Base-by-base conservation (phyloP, 2,113 vertebrate genomes). In the Mastomys coucha region DNA sequence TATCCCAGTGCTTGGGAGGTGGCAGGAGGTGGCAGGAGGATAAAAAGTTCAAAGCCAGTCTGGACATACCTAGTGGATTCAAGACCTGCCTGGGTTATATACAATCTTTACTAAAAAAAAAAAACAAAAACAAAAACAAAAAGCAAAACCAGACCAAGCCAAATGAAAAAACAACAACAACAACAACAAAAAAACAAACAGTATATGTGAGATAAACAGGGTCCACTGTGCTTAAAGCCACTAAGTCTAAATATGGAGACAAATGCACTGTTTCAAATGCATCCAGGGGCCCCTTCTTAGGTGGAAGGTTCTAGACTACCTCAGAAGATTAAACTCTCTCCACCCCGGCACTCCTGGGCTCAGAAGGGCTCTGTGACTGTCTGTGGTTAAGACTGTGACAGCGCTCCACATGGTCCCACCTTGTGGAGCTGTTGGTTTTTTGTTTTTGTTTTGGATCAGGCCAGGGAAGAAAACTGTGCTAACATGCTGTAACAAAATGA, bases 131-230 rank as follows among this genome's bases (percentile, higher is more conserved):
- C 36, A n/a, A 49, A 63, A 65, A 65, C 24, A 65, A 69, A 36
- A 33, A 49, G 9, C 9, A 65, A 49, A 87, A 36, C 42, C 45
- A 87, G 31, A 70, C 45, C 42, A 49, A 67, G 49, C 10, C 42
- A 87, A 87, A 69, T 33, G 17, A 49, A 67, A 95, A 91, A 96
- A 96, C n/a, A n/a, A n/a, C n/a, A n/a, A n/a, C n/a, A n/a, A n/a
- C n/a, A n/a, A n/a, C n/a, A n/a, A n/a, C n/a, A n/a, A n/a, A n/a
- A n/a, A n/a, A n/a, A n/a, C n/a, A 96, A 13, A 5, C 88, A 90
- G 42, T 36, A 26, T 65, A 53, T 16, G 39, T 53, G 58, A 45
- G 72, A 16, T 7, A 20, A 87, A 88, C 33, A 53, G 1, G 20
- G 51, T 51, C 8, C 45, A 70, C 11, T n/a, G 84, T 42, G 87